Percentiles rank a stretch among this genome's conserved stretches.
phyloP scores from a whole-genome alignment of 2,888 invertebrate genomes.

The Gasteruption jaculator region DNA sequence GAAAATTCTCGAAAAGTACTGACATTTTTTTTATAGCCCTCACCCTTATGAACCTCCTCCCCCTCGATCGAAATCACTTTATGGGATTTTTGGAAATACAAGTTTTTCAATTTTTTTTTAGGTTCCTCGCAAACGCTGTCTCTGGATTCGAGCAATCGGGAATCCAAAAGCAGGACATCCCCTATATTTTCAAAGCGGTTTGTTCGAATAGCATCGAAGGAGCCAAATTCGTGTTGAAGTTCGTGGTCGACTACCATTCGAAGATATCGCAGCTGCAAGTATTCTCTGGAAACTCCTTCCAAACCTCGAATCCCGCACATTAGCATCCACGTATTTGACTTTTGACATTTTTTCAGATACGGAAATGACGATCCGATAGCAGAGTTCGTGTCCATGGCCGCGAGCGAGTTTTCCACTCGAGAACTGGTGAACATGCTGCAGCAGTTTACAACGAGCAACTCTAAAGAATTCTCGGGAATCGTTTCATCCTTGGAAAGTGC shows the following conservation, averaged over 20 bases:
- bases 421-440: conserved; percentile 26
- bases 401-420: conserved; percentile 33
- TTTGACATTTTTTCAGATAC: conserved; percentile 30
- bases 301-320: neutral
- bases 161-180: conserved; percentile 50
- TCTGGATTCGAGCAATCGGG: conserved; percentile 36
- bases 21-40: neutral
- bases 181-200: conserved; percentile 43
- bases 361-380: conserved; percentile 23
- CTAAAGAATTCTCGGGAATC: conserved; percentile 18
- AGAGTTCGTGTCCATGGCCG: conserved; percentile 27
- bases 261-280: conserved; percentile 33
- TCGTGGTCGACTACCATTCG: conserved; percentile 25
- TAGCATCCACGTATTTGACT: too few relatives aligned
- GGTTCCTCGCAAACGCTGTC: conserved; percentile 55
- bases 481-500: conserved; percentile 21
- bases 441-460: conserved; percentile 21
- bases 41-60: conserved; percentile 2
- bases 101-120: conserved; percentile 34
- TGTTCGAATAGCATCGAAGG: conserved; percentile 35
- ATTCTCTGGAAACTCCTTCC: conserved; percentile 1
- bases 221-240: conserved; percentile 39
- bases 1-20: conserved; percentile 51
- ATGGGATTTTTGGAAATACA: neutral
- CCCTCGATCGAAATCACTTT: conserved; percentile 2